phyloP scores from a whole-genome alignment of 2,797 vertebrate genomes.

The Rhyacichthys aspro region DNA sequence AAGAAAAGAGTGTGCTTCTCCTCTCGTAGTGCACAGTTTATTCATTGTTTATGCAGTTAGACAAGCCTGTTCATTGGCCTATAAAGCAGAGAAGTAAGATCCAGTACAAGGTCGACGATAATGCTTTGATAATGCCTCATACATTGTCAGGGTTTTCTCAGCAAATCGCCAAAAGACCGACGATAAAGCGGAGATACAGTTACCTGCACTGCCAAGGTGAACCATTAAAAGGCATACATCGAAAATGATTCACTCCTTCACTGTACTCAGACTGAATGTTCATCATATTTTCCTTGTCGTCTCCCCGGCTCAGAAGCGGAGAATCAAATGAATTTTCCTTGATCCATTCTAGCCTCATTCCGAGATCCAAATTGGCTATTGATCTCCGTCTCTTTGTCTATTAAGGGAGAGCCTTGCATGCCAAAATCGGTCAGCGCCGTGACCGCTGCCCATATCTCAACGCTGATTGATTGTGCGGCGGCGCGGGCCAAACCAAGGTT shows the following conservation, averaged over 20 bases:
- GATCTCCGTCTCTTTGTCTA: slow-evolving; percentile 77
- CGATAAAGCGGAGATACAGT: slow-evolving; percentile 14
- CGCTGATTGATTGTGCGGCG: slow-evolving; percentile 73
- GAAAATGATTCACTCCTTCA: slow-evolving; percentile 45
- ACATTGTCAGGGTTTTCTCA: not conserved
- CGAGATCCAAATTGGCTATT: slow-evolving; percentile 82
- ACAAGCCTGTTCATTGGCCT: no score
- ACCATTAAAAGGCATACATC: not conserved
- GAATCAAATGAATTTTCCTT: slow-evolving; percentile 70
- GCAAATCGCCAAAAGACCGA: not conserved
- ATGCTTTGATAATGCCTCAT: no score
- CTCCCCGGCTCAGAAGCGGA: slow-evolving; percentile 38
- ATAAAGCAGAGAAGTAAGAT: no score
- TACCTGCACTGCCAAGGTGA: slow-evolving; percentile 23
- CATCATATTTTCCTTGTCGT: slow-evolving; percentile 51
- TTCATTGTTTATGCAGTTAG: no score
- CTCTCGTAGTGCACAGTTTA: no score
- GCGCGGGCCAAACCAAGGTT: slow-evolving; percentile 49
- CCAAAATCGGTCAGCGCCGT: slow-evolving; percentile 64
- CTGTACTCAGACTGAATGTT: slow-evolving; percentile 41
- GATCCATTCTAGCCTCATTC: slow-evolving; percentile 68
- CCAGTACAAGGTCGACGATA: no score
- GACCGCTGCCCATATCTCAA: slow-evolving; percentile 70
- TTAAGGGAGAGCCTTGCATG: slow-evolving; percentile 73
- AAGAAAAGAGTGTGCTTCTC: no score